Percentiles rank a stretch among this genome's conserved stretches.
Evolutionary conservation across 2,797 vertebrate species (phyloP).

Genomic region (Pseudochromis fuscus): DNA sequence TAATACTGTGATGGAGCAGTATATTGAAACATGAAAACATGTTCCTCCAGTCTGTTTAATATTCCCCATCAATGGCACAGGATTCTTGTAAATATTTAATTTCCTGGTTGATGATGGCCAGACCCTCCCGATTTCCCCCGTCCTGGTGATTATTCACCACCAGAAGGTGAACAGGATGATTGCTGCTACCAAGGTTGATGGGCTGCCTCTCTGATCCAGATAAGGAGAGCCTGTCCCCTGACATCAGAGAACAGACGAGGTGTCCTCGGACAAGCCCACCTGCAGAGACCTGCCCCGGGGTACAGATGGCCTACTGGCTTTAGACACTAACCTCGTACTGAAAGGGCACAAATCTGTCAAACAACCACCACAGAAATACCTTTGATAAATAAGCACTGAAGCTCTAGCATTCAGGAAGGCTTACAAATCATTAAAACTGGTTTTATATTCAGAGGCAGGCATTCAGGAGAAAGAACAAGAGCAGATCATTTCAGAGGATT

Average conservation of each 20-base stretch:
- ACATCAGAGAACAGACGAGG: conserved; percentile 13
- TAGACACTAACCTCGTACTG: conserved; percentile 10
- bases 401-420: background rate
- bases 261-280: conserved; percentile 29
- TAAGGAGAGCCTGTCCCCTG: conserved; percentile 33
- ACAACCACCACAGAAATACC: background rate
- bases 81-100: conserved; percentile 66
- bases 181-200: conserved; percentile 32
- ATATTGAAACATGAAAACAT: conserved; percentile 34
- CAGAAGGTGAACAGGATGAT: conserved; percentile 43
- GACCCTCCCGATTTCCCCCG: conserved; percentile 55
- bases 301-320: background rate
- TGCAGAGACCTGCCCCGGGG: background rate
- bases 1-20: conserved; percentile 5
- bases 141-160: conserved; percentile 55
- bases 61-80: conserved; percentile 22
- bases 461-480: background rate
- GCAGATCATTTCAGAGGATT: background rate
- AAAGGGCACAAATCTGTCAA: conserved; percentile 22
- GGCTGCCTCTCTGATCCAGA: conserved; percentile 46
- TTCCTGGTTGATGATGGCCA: conserved; percentile 70
- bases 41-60: conserved; percentile 35
- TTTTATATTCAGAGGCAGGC: background rate
- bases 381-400: background rate
- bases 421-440: background rate